phyloP scores from a whole-genome alignment of 2,888 invertebrate species.

The Machimus atricapillus region DNA sequence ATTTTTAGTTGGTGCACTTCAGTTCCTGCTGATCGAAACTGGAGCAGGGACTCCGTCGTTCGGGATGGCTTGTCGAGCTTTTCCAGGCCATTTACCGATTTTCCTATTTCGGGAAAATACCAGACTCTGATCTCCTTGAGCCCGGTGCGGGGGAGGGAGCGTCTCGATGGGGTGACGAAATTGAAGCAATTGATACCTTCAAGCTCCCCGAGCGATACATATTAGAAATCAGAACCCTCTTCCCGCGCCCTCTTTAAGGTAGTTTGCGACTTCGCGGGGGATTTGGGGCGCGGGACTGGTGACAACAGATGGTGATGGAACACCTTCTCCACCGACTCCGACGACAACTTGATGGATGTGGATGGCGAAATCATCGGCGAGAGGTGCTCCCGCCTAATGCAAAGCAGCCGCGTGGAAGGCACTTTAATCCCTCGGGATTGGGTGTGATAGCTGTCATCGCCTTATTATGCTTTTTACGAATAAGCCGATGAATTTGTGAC shows the following conservation, averaged over 20 bases:
- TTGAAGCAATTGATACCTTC: constrained; percentile 16
- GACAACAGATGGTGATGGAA: constrained; percentile 38
- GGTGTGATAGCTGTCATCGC: constrained; percentile 34
- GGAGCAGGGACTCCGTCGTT: not conserved
- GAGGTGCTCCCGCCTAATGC: not conserved
- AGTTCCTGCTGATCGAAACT: not conserved
- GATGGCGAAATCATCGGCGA: not conserved
- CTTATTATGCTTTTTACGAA: constrained; percentile 24
- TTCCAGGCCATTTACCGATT: constrained; percentile 39
- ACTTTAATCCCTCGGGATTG: constrained; percentile 17
- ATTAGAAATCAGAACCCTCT: not conserved
- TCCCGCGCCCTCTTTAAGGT: not conserved
- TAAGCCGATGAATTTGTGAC: constrained; percentile 20
- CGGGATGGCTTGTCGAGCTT: constrained; percentile 28
- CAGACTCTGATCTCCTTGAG: not conserved
- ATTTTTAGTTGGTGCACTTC: constrained; percentile 17
- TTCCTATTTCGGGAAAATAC: constrained; percentile 5
- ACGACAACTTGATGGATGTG: constrained; percentile 35
- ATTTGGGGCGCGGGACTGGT: not conserved
- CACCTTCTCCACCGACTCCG: not conserved
- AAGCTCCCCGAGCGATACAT: not conserved
- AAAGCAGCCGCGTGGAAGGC: constrained; percentile 4
- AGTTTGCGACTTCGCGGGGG: not conserved
- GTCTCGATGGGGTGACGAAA: not conserved
- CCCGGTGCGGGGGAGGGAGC: not conserved